phyloP scores from a whole-genome alignment of 2,888 invertebrate genomes.

The Acrobasis suavella region DNA sequence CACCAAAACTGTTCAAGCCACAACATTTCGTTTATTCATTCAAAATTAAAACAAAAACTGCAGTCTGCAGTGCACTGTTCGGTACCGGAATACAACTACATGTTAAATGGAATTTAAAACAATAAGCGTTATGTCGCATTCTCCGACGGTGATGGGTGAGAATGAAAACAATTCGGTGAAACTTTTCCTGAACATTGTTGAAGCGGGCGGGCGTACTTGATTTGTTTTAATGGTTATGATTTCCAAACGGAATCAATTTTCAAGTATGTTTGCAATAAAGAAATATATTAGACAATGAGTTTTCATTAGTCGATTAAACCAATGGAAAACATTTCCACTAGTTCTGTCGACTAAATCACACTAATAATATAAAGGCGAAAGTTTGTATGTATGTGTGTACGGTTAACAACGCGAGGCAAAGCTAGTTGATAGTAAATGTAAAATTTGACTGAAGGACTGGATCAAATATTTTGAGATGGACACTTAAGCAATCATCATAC shows the following conservation, averaged over 20 bases:
- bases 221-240: neutral
- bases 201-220: neutral
- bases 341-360: too few relatives aligned
- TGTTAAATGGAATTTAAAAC: conserved; percentile 5
- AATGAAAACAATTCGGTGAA: conserved; percentile 7
- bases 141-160: conserved; percentile 1
- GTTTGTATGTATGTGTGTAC: too few relatives aligned
- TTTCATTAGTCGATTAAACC: too few relatives aligned
- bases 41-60: neutral
- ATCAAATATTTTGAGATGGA: too few relatives aligned
- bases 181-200: neutral
- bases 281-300: too few relatives aligned
- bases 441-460: too few relatives aligned
- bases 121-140: conserved; percentile 17
- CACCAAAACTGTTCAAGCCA: neutral
- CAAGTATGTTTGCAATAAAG: neutral
- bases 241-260: neutral
- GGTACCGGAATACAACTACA: neutral
- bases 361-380: too few relatives aligned
- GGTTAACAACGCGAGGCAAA: too few relatives aligned
- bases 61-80: neutral
- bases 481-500: too few relatives aligned
- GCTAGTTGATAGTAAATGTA: too few relatives aligned
- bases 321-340: too few relatives aligned
- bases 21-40: neutral